Percentiles rank a stretch among this genome's conserved stretches.
Evolutionary conservation across 2,113 vertebrate genomes (phyloP).

Genomic region (Tychaedon coryphoeus): DNA sequence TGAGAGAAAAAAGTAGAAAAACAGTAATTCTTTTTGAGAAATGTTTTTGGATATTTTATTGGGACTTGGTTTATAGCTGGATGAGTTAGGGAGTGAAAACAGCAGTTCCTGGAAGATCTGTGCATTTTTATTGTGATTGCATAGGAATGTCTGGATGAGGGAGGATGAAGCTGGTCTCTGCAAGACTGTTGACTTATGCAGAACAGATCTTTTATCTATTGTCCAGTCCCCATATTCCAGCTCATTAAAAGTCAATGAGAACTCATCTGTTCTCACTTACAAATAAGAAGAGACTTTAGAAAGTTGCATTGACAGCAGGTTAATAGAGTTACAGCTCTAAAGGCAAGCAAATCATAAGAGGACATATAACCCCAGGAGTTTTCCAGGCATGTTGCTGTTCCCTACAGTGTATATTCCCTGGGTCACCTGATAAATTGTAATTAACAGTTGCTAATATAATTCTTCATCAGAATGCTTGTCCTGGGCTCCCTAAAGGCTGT

Average conservation of each 20-base stretch:
- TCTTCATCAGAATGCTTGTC: neutral
- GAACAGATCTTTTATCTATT: neutral
- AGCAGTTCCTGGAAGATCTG: neutral
- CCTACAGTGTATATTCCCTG: neutral
- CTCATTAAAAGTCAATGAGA: neutral
- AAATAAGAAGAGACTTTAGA: neutral
- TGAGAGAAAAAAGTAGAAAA: neutral
- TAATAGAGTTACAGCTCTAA: neutral
- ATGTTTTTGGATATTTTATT: neutral
- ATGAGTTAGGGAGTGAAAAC: neutral
- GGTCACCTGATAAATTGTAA: neutral
- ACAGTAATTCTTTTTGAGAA: neutral
- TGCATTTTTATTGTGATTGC: neutral
- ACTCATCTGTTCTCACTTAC: slow-evolving; percentile 1
- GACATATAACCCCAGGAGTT: neutral
- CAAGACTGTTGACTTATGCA: neutral
- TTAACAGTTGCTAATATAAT: neutral
- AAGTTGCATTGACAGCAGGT: neutral
- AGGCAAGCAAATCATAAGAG: neutral
- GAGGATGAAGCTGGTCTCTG: neutral
- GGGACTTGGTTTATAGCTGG: neutral
- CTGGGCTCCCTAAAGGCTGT: neutral
- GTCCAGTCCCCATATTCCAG: neutral
- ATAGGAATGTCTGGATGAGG: neutral
- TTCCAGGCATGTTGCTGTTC: neutral